Percentiles rank a stretch among this genome's conserved stretches.
Evolutionary conservation across 2,113 vertebrate genomes (phyloP).

Genomic region (Phocoena phocoena): DNA sequence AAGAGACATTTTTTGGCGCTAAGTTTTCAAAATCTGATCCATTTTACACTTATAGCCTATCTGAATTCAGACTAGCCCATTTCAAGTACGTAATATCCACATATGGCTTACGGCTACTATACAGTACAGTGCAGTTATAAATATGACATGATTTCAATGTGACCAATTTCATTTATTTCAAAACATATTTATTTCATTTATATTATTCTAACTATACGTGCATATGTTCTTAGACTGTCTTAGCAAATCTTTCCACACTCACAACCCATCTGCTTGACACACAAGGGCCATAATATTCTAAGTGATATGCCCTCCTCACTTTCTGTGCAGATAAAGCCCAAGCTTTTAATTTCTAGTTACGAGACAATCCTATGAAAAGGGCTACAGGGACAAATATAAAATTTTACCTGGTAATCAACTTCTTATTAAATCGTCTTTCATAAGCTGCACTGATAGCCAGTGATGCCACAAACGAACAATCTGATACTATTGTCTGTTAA

Average conservation of each 20-base stretch:
- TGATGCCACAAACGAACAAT: slow-evolving; percentile 98
- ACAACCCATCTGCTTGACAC: background rate
- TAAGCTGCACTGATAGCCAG: slow-evolving; percentile 98
- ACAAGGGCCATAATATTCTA: background rate
- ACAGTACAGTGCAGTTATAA: background rate
- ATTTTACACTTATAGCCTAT: background rate
- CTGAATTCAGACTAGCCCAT: slow-evolving; percentile 2
- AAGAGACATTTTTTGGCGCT: background rate
- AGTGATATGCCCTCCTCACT: background rate
- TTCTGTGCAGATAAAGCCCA: background rate
- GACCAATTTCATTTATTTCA: background rate
- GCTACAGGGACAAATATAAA: slow-evolving; percentile 12
- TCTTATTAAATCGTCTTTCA: slow-evolving; percentile 97
- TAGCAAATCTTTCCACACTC: background rate
- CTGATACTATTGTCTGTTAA: slow-evolving; percentile 95
- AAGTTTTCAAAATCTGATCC: background rate
- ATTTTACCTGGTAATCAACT: slow-evolving; percentile 95
- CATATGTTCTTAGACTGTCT: background rate
- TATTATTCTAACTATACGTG: background rate
- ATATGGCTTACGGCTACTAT: background rate
- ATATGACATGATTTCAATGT: background rate
- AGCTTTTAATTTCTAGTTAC: slow-evolving; percentile 11
- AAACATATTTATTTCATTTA: background rate
- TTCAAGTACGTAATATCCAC: background rate
- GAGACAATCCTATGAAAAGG: slow-evolving; percentile 15